Evolutionary conservation across 2,113 vertebrate genomes (phyloP).

Genomic region (Fregetta grallaria): DNA sequence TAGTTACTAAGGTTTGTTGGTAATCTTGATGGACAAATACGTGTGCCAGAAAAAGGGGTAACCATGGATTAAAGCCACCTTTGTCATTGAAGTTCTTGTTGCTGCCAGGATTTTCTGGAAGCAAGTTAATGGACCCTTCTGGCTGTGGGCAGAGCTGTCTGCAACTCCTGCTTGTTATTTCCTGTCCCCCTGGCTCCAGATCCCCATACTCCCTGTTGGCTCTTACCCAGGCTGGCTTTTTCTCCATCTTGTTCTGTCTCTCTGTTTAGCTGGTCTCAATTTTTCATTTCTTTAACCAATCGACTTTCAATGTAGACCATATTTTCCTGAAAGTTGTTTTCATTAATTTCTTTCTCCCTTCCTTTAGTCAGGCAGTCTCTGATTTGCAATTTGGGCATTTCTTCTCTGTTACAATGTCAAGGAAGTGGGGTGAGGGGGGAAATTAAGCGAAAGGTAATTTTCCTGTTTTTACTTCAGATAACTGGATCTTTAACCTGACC

Average conservation of each 20-base stretch:
- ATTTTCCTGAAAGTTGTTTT: not conserved
- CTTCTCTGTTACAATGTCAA: not conserved
- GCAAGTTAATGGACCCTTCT: not conserved
- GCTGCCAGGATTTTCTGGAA: not conserved
- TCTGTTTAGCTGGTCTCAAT: not conserved
- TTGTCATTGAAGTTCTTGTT: not conserved
- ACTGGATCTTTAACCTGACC: not conserved
- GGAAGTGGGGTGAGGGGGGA: not conserved
- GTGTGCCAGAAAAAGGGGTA: not conserved
- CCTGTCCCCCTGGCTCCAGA: not conserved
- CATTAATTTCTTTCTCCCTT: not conserved
- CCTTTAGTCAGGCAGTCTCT: not conserved
- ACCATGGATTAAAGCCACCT: not conserved
- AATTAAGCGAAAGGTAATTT: not conserved
- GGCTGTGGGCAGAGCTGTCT: not conserved
- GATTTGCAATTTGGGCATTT: not conserved
- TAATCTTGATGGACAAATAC: not conserved
- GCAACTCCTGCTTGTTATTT: not conserved
- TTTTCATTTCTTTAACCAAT: not conserved
- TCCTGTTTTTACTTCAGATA: not conserved
- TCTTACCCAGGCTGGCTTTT: not conserved
- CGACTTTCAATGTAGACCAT: accelerated
- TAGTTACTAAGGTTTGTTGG: not conserved
- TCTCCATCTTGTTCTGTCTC: not conserved
- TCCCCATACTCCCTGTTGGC: not conserved